Percentiles rank a stretch among this genome's conserved stretches.
Evolutionary conservation across 2,888 invertebrate genomes (phyloP).

Genomic region (Ormia ochracea): DNA sequence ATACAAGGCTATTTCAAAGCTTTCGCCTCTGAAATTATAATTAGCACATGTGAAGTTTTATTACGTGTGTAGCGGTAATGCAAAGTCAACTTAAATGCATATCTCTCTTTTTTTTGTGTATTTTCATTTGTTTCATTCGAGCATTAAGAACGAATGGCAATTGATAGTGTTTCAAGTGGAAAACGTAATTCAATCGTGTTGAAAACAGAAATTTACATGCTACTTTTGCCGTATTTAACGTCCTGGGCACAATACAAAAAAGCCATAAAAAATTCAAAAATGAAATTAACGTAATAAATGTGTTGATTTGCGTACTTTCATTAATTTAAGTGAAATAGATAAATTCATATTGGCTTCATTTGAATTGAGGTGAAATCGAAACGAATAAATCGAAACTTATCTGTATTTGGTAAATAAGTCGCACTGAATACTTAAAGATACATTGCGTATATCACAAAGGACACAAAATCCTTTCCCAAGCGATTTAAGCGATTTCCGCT

Average conservation of each 20-base stretch:
- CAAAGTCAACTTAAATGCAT: constrained; percentile 2
- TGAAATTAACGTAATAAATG: constrained; percentile 36
- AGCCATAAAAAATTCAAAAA: not conserved
- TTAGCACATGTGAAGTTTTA: not conserved
- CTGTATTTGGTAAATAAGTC: not conserved
- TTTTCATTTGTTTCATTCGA: constrained; percentile 35
- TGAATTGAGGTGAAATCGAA: constrained; percentile 30
- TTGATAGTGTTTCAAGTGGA: constrained; percentile 58
- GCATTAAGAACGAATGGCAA: constrained; percentile 46
- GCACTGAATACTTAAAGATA: too few relatives aligned
- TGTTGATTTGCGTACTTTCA: constrained; percentile 42
- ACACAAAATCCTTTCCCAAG: too few relatives aligned
- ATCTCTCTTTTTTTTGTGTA: not conserved
- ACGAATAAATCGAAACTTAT: not conserved
- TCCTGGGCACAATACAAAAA: constrained; percentile 10
- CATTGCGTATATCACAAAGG: too few relatives aligned
- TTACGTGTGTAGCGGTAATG: not conserved
- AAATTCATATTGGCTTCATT: constrained; percentile 22
- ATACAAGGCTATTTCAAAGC: too few relatives aligned
- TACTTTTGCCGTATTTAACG: constrained; percentile 33
- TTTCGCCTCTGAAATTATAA: too few relatives aligned
- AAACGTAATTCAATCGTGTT: constrained; percentile 61
- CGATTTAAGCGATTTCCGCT: too few relatives aligned
- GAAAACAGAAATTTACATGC: constrained; percentile 56
- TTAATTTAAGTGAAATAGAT: constrained; percentile 47